Evolutionary conservation across 2,797 vertebrate genomes (phyloP).

Genomic region (Lindbergichthys nudifrons): DNA sequence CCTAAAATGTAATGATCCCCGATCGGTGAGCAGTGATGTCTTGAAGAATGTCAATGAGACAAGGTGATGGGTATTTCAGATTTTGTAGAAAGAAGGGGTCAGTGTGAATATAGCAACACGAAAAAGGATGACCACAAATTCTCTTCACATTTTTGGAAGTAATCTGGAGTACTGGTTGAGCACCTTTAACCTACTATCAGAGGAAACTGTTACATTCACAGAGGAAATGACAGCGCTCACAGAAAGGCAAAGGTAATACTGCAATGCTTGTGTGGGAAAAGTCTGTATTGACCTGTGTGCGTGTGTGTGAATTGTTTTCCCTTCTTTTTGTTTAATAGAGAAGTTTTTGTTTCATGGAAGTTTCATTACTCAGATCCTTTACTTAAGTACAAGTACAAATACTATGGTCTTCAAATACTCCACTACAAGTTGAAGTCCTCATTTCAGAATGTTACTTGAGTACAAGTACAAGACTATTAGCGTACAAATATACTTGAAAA

Average conservation of each 20-base stretch:
- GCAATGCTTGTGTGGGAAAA: neutral
- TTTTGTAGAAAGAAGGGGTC: slow-evolving; percentile 7
- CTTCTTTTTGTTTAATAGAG: neutral
- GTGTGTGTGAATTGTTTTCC: neutral
- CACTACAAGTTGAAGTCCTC: no score
- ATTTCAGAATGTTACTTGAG: no score
- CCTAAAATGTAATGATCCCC: slow-evolving; percentile 37
- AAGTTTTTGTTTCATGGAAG: no score
- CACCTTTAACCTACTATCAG: slow-evolving; percentile 17
- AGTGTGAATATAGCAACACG: slow-evolving; percentile 20
- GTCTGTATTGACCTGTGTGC: neutral
- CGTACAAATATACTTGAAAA: no score
- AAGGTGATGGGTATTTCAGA: slow-evolving; percentile 14
- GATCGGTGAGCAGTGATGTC: slow-evolving; percentile 34
- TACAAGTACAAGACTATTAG: no score
- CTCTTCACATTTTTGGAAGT: neutral
- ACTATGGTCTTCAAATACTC: no score
- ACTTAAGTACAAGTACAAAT: no score
- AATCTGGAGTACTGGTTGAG: slow-evolving; percentile 16
- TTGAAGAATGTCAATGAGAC: slow-evolving; percentile 34
- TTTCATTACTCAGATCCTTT: no score
- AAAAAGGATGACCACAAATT: slow-evolving; percentile 8
- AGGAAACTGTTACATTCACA: slow-evolving; percentile 5
- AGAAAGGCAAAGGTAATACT: slow-evolving; percentile 10
- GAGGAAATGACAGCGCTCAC: neutral